phyloP scores from a whole-genome alignment of 2,888 invertebrate genomes.

The Eupithecia exiguata region DNA sequence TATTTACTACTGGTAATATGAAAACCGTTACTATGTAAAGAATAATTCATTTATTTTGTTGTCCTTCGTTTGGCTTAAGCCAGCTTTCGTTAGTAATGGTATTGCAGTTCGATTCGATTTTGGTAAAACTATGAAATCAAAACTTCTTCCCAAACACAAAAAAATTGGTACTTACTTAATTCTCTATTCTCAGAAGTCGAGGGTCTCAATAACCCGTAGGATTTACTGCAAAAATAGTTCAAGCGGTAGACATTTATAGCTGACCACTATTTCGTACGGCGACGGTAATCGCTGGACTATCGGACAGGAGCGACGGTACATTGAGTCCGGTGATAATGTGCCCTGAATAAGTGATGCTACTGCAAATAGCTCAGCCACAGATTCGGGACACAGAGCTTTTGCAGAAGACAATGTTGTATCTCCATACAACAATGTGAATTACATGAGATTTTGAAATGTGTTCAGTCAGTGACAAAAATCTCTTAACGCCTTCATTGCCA shows the following conservation, averaged over 20 bases:
- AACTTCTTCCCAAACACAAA: background rate
- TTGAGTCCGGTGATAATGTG: conserved; percentile 60
- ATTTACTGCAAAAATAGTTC: conserved; percentile 31
- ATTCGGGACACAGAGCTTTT: conserved; percentile 9
- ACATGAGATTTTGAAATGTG: background rate
- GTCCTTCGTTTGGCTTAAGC: background rate
- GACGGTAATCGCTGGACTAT: conserved; percentile 34
- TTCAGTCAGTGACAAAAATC: background rate
- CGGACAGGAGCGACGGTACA: conserved; percentile 41
- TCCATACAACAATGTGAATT: background rate
- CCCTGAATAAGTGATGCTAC: conserved; percentile 63
- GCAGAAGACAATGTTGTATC: background rate
- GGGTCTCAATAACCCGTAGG: background rate
- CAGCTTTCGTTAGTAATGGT: background rate
- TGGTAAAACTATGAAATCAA: background rate
- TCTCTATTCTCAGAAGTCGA: background rate
- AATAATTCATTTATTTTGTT: background rate
- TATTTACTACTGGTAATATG: background rate
- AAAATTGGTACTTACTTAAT: too few relatives aligned
- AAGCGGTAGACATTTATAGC: conserved; percentile 22
- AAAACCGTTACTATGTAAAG: too few relatives aligned
- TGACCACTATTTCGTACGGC: conserved; percentile 18
- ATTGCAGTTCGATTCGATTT: too few relatives aligned
- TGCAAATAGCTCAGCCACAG: conserved; percentile 50
- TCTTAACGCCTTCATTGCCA: too few relatives aligned